Conservation (phyloP, 2,888 invertebrate species). For the Gastrophysa polygoni region DNA sequence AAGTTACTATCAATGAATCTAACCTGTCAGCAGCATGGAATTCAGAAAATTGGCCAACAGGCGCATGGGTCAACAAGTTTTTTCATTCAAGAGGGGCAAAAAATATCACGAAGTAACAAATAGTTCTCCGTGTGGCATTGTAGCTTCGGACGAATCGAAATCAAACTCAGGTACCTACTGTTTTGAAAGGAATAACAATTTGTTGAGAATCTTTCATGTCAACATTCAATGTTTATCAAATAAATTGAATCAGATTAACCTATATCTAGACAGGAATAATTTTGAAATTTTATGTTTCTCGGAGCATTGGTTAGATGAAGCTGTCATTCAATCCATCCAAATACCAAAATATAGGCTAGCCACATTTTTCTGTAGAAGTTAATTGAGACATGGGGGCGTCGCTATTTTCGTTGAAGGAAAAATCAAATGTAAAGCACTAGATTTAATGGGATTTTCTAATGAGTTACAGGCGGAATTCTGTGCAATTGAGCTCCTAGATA, state of each 20-base stretch:
- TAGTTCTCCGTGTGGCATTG: background rate
- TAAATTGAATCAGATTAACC: slow-evolving; percentile 1
- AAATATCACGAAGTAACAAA: background rate
- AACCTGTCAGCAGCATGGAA: background rate
- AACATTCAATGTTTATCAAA: slow-evolving; percentile 5
- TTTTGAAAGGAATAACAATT: background rate
- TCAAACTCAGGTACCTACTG: background rate
- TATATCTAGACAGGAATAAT: slow-evolving; percentile 5
- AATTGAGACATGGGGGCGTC: background rate
- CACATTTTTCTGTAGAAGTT: background rate
- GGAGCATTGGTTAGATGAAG: slow-evolving; percentile 1
- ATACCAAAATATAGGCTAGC: slow-evolving; percentile 5
- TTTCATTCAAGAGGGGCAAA: background rate
- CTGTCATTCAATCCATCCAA: background rate
- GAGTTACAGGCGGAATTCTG: background rate
- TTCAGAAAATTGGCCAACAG: background rate
- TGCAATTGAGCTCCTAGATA: background rate
- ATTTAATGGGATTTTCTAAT: background rate
- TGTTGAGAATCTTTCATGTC: slow-evolving; percentile 2
- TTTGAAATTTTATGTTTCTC: slow-evolving; percentile 9
- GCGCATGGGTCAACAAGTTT: background rate
- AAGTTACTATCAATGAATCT: background rate
- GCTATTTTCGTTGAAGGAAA: background rate
- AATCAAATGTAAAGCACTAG: background rate
- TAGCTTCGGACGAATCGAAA: background rate